Conservation (phyloP, 1,140 invertebrate species). For the Armadillidium nasatum region DNA sequence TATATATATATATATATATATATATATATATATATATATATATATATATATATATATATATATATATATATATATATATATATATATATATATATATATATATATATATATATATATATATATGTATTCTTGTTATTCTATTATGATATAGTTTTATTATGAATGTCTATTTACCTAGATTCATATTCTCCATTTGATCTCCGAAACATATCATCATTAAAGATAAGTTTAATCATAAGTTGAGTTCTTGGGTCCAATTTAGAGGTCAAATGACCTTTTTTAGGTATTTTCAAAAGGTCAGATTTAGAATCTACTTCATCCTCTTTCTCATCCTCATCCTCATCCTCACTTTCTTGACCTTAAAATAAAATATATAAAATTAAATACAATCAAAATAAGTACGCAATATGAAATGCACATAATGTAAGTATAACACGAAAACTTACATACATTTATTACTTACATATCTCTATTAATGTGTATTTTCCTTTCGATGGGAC, state of each 20-base stretch:
- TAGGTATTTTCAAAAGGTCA: not conserved
- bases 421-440: too few species aligned
- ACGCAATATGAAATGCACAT: too few species aligned
- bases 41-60: not conserved
- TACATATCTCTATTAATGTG: constrained; percentile 50
- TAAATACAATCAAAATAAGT: too few species aligned
- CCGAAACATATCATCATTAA: constrained; percentile 54
- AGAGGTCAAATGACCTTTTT: not conserved
- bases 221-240: constrained; percentile 51
- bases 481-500: constrained; percentile 50
- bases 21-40: not conserved
- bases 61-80: not conserved
- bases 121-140: too few species aligned
- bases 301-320: too few species aligned
- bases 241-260: constrained; percentile 49
- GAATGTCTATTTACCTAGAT: constrained; percentile 40
- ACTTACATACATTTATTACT: too few species aligned
- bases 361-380: too few species aligned
- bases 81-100: not conserved
- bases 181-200: constrained; percentile 50
- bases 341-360: not conserved
- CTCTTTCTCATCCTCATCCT: not conserved
- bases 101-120: not conserved
- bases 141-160: too few species aligned
- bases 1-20: too few species aligned